These are phyloP conservation scores for Leistus spinibarbis DNA, from an alignment of 2,888 invertebrate genomes.

Conservation along the genomic window DNA sequence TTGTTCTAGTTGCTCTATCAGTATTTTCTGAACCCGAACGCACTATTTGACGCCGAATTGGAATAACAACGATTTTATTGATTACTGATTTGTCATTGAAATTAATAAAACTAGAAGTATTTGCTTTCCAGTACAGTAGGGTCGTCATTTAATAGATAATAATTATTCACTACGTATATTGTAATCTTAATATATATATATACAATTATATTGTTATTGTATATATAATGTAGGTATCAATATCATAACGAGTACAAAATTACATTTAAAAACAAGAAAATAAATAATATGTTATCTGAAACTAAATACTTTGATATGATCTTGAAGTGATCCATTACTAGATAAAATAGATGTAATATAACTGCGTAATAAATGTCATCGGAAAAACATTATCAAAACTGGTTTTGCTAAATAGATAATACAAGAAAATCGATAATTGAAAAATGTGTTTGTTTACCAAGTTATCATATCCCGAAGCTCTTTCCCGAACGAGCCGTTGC, in stretches of 20 bases:
- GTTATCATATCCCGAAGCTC: slow-evolving; percentile 79
- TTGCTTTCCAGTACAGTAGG: no score
- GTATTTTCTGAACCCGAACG: no score
- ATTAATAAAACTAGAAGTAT: no score
- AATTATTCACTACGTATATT: no score
- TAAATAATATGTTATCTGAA: slow-evolving; percentile 25
- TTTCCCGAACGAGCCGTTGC: slow-evolving; percentile 71
- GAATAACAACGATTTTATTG: no score
- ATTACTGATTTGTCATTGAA: no score
- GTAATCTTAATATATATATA: no score
- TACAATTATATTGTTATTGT: no score
- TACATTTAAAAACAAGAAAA: slow-evolving; percentile 5
- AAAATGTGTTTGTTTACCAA: slow-evolving; percentile 59
- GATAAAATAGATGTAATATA: background rate
- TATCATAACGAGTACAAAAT: background rate
- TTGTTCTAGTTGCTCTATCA: no score
- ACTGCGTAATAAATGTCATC: background rate
- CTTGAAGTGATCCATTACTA: background rate
- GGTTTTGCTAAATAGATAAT: background rate
- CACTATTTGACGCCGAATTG: no score
- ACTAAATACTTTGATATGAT: slow-evolving; percentile 8
- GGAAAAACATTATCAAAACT: slow-evolving; percentile 9
- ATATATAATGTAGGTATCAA: background rate
- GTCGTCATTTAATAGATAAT: no score
- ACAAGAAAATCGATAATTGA: slow-evolving; percentile 36